Percentiles rank a stretch among this genome's conserved stretches.
Conservation (phyloP, 2,113 vertebrate species). For the Mustela nigripes region DNA sequence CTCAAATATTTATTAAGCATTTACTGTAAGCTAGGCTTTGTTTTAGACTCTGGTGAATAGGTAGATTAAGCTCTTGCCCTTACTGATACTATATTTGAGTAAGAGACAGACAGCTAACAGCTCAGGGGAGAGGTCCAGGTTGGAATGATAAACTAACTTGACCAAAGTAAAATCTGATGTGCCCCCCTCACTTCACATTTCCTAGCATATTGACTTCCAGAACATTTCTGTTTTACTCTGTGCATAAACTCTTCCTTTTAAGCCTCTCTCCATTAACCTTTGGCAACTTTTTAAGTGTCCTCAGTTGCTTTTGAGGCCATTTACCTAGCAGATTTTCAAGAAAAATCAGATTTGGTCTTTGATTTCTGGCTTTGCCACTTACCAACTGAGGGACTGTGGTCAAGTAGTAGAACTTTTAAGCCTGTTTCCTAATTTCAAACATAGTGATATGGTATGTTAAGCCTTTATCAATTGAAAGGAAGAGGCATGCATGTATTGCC, state of each 20-base stretch:
- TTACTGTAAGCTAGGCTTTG: constrained; percentile 47
- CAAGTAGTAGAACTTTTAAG: constrained; percentile 10
- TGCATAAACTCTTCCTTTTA: constrained; percentile 31
- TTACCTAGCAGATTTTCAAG: neutral
- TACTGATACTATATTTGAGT: neutral
- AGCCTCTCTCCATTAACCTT: neutral
- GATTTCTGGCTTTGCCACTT: constrained; percentile 26
- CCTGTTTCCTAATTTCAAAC: constrained; percentile 52
- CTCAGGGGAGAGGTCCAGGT: neutral
- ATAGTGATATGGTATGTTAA: neutral
- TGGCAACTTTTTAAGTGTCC: neutral
- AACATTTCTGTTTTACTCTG: neutral
- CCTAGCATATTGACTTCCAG: constrained; percentile 33
- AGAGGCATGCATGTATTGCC: neutral
- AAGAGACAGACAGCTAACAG: neutral
- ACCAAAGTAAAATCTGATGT: neutral
- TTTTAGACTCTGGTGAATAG: constrained; percentile 7
- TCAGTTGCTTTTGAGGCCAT: constrained; percentile 21
- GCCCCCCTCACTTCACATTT: neutral
- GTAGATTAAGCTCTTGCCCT: neutral
- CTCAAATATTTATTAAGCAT: constrained; percentile 52
- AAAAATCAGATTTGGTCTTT: constrained; percentile 16
- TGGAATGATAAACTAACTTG: constrained; percentile 42
- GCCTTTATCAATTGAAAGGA: neutral
- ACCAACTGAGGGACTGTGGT: neutral